A percentile compares a stretch with the other conserved stretches of the same genome.
Conservation (phyloP, 2,113 vertebrate species). For the Zosterops pallidus region DNA sequence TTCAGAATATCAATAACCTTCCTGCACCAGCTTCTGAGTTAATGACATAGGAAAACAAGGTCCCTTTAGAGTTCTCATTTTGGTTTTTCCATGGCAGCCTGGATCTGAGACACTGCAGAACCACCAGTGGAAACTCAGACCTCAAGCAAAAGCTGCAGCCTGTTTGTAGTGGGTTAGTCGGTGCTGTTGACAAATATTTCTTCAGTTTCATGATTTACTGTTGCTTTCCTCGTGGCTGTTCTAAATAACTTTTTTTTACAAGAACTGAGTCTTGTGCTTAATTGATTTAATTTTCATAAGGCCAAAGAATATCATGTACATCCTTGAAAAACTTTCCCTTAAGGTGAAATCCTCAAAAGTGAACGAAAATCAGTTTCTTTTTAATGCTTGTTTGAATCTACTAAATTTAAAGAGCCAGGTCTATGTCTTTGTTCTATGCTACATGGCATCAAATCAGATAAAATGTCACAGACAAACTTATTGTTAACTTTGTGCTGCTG, state of each 20-base stretch:
- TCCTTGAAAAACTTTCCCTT: conserved; percentile 22
- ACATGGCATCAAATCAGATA: not conserved
- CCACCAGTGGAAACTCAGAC: not conserved
- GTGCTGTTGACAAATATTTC: not conserved
- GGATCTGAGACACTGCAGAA: not conserved
- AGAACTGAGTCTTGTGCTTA: not conserved
- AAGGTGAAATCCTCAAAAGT: conserved; percentile 9
- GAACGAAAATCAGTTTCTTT: not conserved
- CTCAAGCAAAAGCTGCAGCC: not conserved
- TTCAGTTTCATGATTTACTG: not conserved
- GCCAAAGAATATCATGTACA: not conserved
- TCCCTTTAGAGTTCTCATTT: not conserved
- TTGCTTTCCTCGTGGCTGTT: not conserved
- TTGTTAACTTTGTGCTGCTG: not conserved
- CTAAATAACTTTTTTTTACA: not conserved
- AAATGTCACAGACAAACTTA: not conserved
- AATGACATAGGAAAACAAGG: not conserved
- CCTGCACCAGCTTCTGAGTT: not conserved
- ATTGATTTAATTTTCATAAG: not conserved
- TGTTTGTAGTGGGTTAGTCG: not conserved
- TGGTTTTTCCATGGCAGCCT: not conserved
- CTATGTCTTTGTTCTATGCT: not conserved
- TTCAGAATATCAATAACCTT: not conserved
- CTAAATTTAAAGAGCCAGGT: not conserved
- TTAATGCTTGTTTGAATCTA: not conserved